Base-by-base conservation (phyloP, 2,888 invertebrate species). In the Phyllotreta cruciferae region DNA sequence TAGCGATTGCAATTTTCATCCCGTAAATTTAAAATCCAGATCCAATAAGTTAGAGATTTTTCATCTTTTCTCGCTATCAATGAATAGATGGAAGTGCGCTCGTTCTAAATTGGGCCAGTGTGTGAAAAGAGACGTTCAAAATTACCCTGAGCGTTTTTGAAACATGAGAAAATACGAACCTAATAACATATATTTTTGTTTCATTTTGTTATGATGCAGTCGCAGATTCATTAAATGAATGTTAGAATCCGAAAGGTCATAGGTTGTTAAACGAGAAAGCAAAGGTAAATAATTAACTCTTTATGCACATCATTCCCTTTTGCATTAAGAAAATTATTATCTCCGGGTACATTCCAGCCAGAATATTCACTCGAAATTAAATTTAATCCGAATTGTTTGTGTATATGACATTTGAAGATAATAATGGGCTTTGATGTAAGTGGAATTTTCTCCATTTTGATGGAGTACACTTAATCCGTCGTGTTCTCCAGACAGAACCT, bases 381-480 rank as follows among this genome's bases (percentile, higher is more conserved):
- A 47, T 47, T 47, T 34, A 47, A 24, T 47, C n/a, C 47, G 5
- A 47, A 47, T 47, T 47, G 47, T 47, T 47, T 47, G 47, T 47
- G 47, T n/a, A 47, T n/a, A 47, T 47, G 47, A 47, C 47, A 47
- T 9, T 14, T 44, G 11, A 47, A 47, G 14, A 47, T 47, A 47
- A n/a, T 47, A 34, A 24, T 24, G 24, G 24, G 14, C 47, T 47
- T 47, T 47, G 47, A 47, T 14, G 24, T 47, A 24, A 47, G 34
- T 34, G 47, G 47, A 47, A 47, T 47, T 6, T 47, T 34, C 24
- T 24, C 24, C 24, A 24, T 24, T 24, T 24, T 24, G 24, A 24
- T 24, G 24, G 24, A 24, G 24, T 24, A 24, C 24, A 24, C 24
- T 24, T 24, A 24, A 24, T 24, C 24, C 24, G 24, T 24, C 24